phyloP scores from a whole-genome alignment of 1,140 invertebrate species.

The Drosophila parabipectinata region DNA sequence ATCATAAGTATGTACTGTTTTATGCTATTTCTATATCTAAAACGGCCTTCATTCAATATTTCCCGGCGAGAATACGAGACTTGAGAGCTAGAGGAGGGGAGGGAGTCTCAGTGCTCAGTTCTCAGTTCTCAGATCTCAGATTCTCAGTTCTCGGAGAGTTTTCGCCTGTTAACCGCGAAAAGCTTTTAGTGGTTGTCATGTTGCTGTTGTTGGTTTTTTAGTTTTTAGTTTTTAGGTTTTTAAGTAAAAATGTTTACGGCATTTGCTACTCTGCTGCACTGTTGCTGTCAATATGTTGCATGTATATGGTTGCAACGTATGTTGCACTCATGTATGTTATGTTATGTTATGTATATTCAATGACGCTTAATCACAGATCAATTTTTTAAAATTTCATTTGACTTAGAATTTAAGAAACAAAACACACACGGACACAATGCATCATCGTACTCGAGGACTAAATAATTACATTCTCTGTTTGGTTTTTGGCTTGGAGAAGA shows the following conservation, averaged over 20 bases:
- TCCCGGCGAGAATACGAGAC: conserved; percentile 25
- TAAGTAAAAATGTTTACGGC: conserved; percentile 54
- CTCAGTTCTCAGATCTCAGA: conserved; percentile 19
- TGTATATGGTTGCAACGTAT: conserved; percentile 17
- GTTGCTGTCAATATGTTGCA: conserved; percentile 36
- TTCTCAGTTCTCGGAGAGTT: conserved; percentile 24
- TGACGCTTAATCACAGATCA: conserved; percentile 82
- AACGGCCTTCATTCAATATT: conserved; percentile 46
- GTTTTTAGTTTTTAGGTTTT: conserved; percentile 46
- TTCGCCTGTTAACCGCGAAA: conserved; percentile 50
- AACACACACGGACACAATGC: conserved; percentile 28
- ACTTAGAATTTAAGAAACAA: conserved; percentile 82
- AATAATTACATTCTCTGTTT: conserved; percentile 47
- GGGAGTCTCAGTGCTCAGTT: conserved; percentile 3
- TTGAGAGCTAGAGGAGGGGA: conserved; percentile 29
- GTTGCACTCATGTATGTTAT: conserved; percentile 19
- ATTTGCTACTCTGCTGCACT: conserved; percentile 33
- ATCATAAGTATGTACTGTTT: conserved; percentile 70
- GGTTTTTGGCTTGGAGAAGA: conserved; percentile 42
- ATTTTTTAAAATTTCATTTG: conserved; percentile 81
- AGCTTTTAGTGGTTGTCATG: conserved; percentile 59
- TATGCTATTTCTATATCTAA: conserved; percentile 68
- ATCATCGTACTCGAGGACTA: conserved; percentile 22
- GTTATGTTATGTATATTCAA: conserved; percentile 68
- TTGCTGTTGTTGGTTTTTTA: conserved; percentile 35